Conservation (phyloP, 2,888 invertebrate species). For the Nemotelus nigrinus region DNA sequence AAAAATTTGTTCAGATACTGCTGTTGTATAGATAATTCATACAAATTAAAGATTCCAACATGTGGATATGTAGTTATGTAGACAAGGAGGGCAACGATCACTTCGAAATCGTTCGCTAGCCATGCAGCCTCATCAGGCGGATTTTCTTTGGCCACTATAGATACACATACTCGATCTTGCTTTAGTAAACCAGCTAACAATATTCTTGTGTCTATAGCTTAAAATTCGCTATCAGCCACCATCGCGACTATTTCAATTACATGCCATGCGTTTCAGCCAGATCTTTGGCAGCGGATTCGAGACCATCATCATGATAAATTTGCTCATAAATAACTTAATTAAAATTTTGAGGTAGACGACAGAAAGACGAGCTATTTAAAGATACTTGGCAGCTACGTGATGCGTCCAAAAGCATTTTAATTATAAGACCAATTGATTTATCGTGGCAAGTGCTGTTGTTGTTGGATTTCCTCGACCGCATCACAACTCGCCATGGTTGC, state of each 20-base stretch:
- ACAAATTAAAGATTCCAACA: not conserved
- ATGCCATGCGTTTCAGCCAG: constrained; percentile 40
- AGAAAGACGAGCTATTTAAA: constrained; percentile 41
- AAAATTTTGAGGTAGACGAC: constrained; percentile 42
- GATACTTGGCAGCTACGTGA: constrained; percentile 41
- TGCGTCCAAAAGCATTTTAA: constrained; percentile 37
- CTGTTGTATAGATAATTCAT: not conserved
- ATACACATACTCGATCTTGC: not conserved
- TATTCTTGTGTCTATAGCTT: constrained; percentile 27
- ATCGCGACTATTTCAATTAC: constrained; percentile 45
- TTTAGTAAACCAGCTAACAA: constrained; percentile 16
- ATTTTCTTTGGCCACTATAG: constrained; percentile 3
- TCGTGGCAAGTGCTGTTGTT: constrained; percentile 29
- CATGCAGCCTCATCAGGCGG: not conserved
- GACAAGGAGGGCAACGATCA: constrained; percentile 28
- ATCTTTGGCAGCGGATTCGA: constrained; percentile 36
- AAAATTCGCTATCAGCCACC: constrained; percentile 42
- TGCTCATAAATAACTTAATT: constrained; percentile 44
- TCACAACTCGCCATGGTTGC: not conserved
- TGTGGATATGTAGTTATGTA: not conserved
- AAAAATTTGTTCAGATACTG: not conserved
- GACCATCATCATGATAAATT: constrained; percentile 43
- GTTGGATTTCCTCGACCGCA: not conserved
- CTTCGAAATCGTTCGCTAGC: constrained; percentile 12
- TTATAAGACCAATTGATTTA: constrained; percentile 44